phyloP scores from a whole-genome alignment of 2,113 vertebrate genomes.

The Psittacula cyanocephala region DNA sequence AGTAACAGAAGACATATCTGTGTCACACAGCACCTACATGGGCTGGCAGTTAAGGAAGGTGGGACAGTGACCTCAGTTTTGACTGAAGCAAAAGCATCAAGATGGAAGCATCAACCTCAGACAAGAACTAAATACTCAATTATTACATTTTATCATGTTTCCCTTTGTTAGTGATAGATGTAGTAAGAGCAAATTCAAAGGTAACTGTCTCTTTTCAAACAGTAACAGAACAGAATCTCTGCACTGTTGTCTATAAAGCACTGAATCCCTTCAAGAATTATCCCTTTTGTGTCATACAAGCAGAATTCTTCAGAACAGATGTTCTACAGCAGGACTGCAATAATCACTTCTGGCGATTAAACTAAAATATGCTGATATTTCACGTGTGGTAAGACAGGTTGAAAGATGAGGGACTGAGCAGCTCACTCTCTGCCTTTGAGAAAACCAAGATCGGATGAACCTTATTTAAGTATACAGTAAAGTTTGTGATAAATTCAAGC shows the following conservation, averaged over 20 bases:
- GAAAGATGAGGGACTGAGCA: neutral
- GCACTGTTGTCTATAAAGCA: neutral
- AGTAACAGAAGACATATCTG: neutral
- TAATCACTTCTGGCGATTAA: neutral
- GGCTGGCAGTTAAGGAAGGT: neutral
- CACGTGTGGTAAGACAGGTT: neutral
- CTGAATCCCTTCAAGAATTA: neutral
- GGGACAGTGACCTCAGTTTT: neutral
- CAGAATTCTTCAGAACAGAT: neutral
- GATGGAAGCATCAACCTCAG: neutral
- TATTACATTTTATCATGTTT: neutral
- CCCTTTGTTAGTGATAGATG: neutral
- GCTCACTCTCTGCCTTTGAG: neutral
- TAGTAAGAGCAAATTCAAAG: neutral
- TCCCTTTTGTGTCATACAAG: neutral
- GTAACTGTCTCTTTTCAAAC: neutral
- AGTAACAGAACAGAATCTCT: neutral
- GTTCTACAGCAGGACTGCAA: neutral
- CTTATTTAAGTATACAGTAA: neutral
- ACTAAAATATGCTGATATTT: neutral
- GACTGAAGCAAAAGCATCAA: neutral
- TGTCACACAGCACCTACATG: accelerated
- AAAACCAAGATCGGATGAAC: neutral
- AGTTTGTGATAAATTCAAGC: neutral
- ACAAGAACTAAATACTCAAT: neutral